Conservation (phyloP, 2,113 vertebrate species). For the Ceratotherium simum region DNA sequence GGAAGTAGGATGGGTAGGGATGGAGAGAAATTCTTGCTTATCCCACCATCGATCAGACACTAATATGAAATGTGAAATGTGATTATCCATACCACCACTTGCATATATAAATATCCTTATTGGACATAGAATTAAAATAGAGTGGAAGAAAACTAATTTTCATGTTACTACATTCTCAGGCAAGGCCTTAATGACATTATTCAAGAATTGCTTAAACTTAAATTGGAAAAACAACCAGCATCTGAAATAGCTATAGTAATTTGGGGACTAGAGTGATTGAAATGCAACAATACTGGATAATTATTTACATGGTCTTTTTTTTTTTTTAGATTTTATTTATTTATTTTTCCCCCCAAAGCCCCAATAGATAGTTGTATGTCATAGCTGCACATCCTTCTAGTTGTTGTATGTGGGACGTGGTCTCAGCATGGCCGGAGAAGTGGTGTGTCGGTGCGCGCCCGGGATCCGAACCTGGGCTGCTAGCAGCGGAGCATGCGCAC, state of each 20-base stretch:
- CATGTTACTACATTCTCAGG: conserved; percentile 46
- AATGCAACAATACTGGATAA: conserved; percentile 23
- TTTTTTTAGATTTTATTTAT: too few species aligned
- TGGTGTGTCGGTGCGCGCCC: too few species aligned
- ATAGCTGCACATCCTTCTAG: too few species aligned
- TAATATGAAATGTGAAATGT: neutral
- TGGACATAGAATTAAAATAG: conserved; percentile 58
- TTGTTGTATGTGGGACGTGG: too few species aligned
- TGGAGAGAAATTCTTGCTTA: neutral
- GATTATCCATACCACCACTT: neutral
- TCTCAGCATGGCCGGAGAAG: too few species aligned
- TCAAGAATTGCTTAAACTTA: conserved; percentile 59
- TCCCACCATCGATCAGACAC: neutral
- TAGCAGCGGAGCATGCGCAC: too few species aligned
- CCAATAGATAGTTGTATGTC: too few species aligned
- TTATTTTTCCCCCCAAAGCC: too few species aligned
- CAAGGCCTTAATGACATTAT: conserved; percentile 40
- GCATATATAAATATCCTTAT: conserved; percentile 37
- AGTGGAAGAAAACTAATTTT: conserved; percentile 66
- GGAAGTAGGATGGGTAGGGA: neutral
- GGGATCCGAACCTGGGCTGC: too few species aligned
- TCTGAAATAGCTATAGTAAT: conserved; percentile 48
- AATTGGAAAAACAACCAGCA: conserved; percentile 56
- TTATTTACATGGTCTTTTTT: conserved; percentile 44
- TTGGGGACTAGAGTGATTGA: neutral